Conservation (phyloP, 2,797 vertebrate species). For the Cygnus olor region DNA sequence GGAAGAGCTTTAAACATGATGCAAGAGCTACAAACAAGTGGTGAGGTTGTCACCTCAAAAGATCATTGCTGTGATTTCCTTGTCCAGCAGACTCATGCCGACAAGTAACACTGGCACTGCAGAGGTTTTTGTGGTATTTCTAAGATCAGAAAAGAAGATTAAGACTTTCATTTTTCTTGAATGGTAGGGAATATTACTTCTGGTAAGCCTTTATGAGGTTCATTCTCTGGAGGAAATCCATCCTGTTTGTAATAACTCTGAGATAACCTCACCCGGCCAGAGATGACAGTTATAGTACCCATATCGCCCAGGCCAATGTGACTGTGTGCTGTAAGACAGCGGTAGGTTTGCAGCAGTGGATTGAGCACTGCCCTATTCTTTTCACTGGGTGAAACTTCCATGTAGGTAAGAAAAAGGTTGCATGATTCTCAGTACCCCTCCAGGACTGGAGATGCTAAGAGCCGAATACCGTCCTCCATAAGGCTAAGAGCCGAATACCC, state of each 20-base stretch:
- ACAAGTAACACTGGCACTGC: background rate
- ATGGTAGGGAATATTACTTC: background rate
- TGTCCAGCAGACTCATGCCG: background rate
- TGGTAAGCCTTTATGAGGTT: background rate
- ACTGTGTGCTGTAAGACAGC: background rate
- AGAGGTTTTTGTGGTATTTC: background rate
- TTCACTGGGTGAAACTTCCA: background rate
- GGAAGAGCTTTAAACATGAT: background rate
- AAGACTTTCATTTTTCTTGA: background rate
- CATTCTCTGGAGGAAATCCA: background rate
- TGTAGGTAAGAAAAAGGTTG: background rate
- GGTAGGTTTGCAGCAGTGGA: background rate
- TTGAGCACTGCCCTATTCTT: background rate
- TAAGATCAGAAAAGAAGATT: background rate
- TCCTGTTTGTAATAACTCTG: background rate
- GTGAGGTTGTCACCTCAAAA: background rate
- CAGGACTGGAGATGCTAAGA: background rate
- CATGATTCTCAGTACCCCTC: background rate
- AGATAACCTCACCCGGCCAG: background rate
- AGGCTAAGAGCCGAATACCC: background rate
- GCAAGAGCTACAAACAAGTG: background rate
- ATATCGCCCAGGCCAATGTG: rapidly evolving
- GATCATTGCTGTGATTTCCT: background rate
- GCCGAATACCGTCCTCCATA: background rate
- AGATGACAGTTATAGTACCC: rapidly evolving